Conservation (phyloP, 2,888 invertebrate species). For the Augiades crinisus region DNA sequence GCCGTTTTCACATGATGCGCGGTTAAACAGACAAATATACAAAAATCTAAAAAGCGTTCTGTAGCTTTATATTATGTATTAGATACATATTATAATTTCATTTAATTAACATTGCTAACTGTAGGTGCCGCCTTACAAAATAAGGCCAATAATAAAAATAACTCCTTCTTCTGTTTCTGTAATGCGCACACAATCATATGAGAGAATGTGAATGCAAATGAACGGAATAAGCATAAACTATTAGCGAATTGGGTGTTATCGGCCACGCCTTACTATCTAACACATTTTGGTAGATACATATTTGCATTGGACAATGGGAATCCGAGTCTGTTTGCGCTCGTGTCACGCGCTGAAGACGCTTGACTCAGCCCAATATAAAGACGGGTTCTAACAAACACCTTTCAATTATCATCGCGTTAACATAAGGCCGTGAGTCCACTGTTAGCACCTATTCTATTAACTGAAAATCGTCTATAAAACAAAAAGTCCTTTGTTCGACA, state of each 20-base stretch:
- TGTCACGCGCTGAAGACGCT: constrained; percentile 1
- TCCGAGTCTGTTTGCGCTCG: not conserved
- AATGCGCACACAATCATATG: too few relatives aligned
- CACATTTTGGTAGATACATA: not conserved
- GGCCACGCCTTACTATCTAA: not conserved
- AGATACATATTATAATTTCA: too few relatives aligned
- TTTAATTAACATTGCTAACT: too few relatives aligned
- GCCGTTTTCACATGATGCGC: too few relatives aligned
- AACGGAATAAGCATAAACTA: too few relatives aligned
- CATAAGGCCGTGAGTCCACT: constrained; percentile 36
- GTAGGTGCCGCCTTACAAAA: too few relatives aligned
- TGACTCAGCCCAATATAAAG: constrained; percentile 17
- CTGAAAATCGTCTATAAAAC: constrained; percentile 38
- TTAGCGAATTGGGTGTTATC: not conserved
- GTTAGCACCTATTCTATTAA: constrained; percentile 43
- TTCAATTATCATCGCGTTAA: constrained; percentile 41
- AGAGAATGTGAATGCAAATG: too few relatives aligned
- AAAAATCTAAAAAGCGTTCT: too few relatives aligned
- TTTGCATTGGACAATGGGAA: not conserved
- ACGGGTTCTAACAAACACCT: constrained; percentile 34
- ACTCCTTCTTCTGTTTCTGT: too few relatives aligned
- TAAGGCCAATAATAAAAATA: too few relatives aligned
- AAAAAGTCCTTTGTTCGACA: constrained; percentile 41
- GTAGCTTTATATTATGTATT: too few relatives aligned
- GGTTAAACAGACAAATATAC: too few relatives aligned